phyloP scores from a whole-genome alignment of 1,140 invertebrate species.

The Anastrepha ludens region DNA sequence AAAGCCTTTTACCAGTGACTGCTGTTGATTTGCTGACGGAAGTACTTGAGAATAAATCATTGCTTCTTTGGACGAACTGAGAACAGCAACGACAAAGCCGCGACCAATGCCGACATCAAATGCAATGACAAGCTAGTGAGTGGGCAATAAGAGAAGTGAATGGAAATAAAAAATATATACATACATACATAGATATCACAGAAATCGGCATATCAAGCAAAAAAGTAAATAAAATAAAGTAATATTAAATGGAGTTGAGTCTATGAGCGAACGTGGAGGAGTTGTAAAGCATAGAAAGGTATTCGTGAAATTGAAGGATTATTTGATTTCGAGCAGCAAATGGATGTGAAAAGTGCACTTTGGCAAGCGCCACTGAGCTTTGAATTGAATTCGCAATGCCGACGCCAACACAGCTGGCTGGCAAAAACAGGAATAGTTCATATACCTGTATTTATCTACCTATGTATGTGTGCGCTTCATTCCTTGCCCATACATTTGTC shows the following conservation, averaged over 20 bases:
- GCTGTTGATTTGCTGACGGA: slow-evolving; percentile 39
- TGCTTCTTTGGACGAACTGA: not conserved
- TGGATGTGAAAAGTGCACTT: slow-evolving; percentile 45
- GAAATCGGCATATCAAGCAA: not conserved
- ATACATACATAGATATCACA: not conserved
- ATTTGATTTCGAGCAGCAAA: slow-evolving; percentile 38
- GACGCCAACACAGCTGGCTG: not conserved
- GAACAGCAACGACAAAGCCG: not conserved
- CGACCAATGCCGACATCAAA: not conserved
- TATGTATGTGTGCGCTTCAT: not conserved
- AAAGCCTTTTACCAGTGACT: not conserved
- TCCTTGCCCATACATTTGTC: not conserved
- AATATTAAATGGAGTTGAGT: not conserved
- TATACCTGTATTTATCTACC: too few relatives aligned
- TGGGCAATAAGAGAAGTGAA: not conserved
- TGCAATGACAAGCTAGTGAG: not conserved
- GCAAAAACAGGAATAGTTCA: not conserved
- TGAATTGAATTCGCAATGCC: slow-evolving; percentile 16
- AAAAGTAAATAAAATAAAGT: not conserved
- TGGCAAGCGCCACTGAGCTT: slow-evolving; percentile 23
- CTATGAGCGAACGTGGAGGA: not conserved
- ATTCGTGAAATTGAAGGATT: slow-evolving; percentile 29
- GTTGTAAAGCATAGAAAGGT: not conserved
- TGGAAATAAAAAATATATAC: slow-evolving; percentile 2
- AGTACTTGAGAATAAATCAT: slow-evolving; percentile 51